Conservation (phyloP, 2,113 vertebrate species). For the Typhlomys cinereus region DNA sequence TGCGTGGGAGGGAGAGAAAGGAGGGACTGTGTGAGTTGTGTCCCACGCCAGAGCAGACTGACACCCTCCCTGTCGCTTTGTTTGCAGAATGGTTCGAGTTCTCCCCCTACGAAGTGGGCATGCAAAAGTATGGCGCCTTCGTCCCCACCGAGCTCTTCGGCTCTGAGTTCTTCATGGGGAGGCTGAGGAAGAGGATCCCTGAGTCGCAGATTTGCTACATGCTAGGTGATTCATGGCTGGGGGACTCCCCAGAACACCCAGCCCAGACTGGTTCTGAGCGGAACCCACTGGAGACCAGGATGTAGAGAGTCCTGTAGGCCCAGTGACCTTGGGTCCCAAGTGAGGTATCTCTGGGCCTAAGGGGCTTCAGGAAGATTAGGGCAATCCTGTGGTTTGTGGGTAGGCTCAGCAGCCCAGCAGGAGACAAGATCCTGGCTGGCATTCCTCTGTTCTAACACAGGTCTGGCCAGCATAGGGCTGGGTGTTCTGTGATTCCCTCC, state of each 20-base stretch:
- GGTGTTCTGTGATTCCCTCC: too few relatives aligned
- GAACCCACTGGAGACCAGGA: not conserved
- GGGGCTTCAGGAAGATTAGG: too few relatives aligned
- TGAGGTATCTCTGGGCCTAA: too few relatives aligned
- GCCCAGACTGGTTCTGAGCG: too few relatives aligned
- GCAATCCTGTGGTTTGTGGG: not conserved
- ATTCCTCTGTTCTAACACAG: too few relatives aligned
- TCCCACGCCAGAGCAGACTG: not conserved
- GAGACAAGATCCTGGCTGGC: not conserved
- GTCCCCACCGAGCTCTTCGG: constrained; percentile 89
- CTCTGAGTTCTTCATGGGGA: constrained; percentile 92
- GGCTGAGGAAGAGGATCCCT: constrained; percentile 88
- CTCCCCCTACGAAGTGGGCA: constrained; percentile 92
- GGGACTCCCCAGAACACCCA: too few relatives aligned
- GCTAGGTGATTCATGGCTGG: constrained; percentile 81
- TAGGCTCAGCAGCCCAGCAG: not conserved
- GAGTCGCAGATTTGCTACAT: constrained; percentile 89
- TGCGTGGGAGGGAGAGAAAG: accelerated
- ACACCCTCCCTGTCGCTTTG: not conserved
- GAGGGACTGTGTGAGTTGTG: too few relatives aligned
- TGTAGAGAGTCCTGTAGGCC: not conserved
- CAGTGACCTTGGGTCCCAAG: too few relatives aligned
- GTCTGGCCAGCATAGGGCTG: too few relatives aligned
- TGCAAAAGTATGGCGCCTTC: constrained; percentile 91
- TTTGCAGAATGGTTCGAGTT: constrained; percentile 92